Percentiles rank a stretch among this genome's conserved stretches.
Conservation (phyloP, 1,140 invertebrate genomes). For the Temnothorax nylanderi region DNA sequence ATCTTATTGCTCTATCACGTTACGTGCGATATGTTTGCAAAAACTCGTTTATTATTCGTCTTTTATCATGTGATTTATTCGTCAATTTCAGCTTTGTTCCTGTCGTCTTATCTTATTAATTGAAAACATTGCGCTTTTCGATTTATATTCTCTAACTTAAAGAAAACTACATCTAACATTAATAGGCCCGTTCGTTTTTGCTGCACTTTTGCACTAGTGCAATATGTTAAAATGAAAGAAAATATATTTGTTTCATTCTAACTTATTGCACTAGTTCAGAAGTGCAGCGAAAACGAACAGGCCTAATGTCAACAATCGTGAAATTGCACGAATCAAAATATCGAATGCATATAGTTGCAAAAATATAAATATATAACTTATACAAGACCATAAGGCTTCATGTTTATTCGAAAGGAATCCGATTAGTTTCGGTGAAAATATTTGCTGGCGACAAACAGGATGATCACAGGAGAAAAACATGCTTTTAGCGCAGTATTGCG, state of each 20-base stretch:
- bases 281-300: too few relatives aligned
- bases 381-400: neutral
- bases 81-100: neutral
- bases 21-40: neutral
- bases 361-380: neutral
- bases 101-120: neutral
- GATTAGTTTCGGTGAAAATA: neutral
- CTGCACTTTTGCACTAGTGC: too few relatives aligned
- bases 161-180: neutral
- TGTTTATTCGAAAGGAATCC: neutral
- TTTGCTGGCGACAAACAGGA: neutral
- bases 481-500: constrained; percentile 22
- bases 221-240: too few relatives aligned
- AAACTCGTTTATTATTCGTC: neutral
- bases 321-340: neutral
- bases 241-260: too few relatives aligned
- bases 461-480: neutral
- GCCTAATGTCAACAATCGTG: neutral
- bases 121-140: neutral
- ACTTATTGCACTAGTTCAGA: too few relatives aligned
- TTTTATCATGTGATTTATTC: neutral
- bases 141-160: neutral
- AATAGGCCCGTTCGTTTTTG: too few relatives aligned
- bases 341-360: neutral
- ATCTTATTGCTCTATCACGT: constrained; percentile 30